Evolutionary conservation across 2,113 vertebrate species (phyloP), one percentile per base, ranked within the genome.

Genomic region (Speoplatyrhinus poulsoni): DNA sequence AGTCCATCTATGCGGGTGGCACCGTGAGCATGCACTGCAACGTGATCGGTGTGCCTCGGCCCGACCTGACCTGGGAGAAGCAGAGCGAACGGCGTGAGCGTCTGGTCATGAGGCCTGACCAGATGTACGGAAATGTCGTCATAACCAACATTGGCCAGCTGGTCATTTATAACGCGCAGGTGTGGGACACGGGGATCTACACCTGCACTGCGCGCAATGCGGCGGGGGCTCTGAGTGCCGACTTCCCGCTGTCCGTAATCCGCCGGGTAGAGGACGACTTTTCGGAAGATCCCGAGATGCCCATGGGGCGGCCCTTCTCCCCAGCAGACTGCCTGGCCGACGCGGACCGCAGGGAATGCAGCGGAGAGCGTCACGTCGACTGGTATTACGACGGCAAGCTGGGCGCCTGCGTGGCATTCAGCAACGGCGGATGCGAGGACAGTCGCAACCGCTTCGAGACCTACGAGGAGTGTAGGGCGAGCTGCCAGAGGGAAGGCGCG

Each of bases 61-160:
- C 98, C 0, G 94, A 96, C 33, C 92, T 99, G 67, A 97, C 95
- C 12, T 99, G 98, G 98, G 97, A 99, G 87, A 99, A 98, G 80
- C 95, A 96, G 85, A 95, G 94, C 0, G 95, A 96, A 12, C 87
- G 88, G 1, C 93, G 82, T 0, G 94, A 96, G 56, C 92, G 91
- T 36, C 93, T 95, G 50, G 93, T 98, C 77, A 97, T 99, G 96
- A 89, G 95, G 62, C 96, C 97, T 0, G 98, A 99, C 85, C 97
- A 96, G 87, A 98, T 99, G 96, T 98, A 98, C 0, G 98, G 96
- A 72, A 99, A 98, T 0, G 92, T 98, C 62, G 98, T 98, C 3
- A 95, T 98, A 73, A 99, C 98, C 70, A 99, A 97, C 90, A 95
- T 97, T 0, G 98, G 96, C 3, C 97, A 99, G 90, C 92, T 99